Evolutionary conservation across 2,888 invertebrate genomes (phyloP), one percentile per base, ranked within the genome.

Genomic region (Thumatha senex): DNA sequence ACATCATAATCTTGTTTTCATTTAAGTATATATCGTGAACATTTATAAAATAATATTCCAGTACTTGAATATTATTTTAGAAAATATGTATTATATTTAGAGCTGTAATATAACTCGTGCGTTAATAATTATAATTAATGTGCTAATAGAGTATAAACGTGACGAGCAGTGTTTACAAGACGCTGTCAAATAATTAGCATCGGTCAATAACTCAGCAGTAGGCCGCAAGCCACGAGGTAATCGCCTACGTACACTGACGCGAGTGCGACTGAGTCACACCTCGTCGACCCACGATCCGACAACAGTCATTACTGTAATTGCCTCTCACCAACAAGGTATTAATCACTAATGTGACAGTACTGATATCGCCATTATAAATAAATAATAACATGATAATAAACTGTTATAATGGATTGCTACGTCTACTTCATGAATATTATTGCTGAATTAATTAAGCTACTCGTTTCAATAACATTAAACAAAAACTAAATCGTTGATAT

Each of bases 341-440:
- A 87, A 88, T 88, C 82, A 87, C 80, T 79, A 81, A 83, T 81
- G 77, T 80, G 87, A 85, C 86, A 84, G 80, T 74, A 71, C 63
- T 70, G 78, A 82, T 83, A 82, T 71, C 66, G 70, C 62, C 69
- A 79, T 79, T 78, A 76, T 70, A 60, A 78, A 75, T 59, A 72
- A 78, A 78, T 78, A 78, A 82, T 78, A 78, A 77, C 71, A 70
- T 72, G 68, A 73, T 79, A 78, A 79, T 76, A 57, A 66, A 58
- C 72, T 69, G 69, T 70, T 68, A 70, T 44, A 63, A 55, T 63
- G 69, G 76, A 74, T 77, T 72, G 70, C 75, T 70, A 73, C 58
- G 67, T 66, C 64, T 60, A 61, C 58, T 58, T 67, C 62, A 72
- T 75, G 65, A 70, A 72, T 74, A 74, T 35, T 63, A 68, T 72